These are phyloP conservation scores for Clarias macrocephalus DNA, from an alignment of 2,113 vertebrate genomes.

Conservation along the genomic window DNA sequence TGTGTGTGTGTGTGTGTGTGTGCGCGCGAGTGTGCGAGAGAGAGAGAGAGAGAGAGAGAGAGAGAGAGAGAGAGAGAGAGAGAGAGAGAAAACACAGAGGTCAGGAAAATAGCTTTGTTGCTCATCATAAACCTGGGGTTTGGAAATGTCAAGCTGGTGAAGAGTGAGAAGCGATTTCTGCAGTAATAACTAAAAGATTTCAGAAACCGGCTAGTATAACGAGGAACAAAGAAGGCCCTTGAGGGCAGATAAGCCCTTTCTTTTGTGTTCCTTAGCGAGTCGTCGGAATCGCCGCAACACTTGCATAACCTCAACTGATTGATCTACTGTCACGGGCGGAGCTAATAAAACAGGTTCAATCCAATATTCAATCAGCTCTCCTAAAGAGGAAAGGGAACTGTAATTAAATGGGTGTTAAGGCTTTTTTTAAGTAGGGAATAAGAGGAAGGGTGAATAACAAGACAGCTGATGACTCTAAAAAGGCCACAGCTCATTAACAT, in stretches of 20 bases:
- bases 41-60: no score
- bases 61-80: neutral
- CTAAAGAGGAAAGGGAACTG: neutral
- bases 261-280: neutral
- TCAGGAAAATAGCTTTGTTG: neutral
- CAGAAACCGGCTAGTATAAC: neutral
- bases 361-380: constrained; percentile 4
- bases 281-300: neutral
- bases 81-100: neutral
- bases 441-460: neutral
- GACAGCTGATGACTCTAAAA: constrained; percentile 1
- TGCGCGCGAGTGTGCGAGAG: neutral
- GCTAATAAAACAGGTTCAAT: neutral
- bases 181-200: constrained; percentile 2
- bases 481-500: neutral
- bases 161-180: constrained; percentile 39
- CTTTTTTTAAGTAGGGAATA: neutral
- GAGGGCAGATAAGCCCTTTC: neutral
- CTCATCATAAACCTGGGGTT: constrained; percentile 2
- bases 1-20: no score
- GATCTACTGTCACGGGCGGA: neutral
- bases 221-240: neutral
- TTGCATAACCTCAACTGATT: neutral
- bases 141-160: constrained; percentile 21
- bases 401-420: constrained; percentile 21